A percentile compares a stretch with the other conserved stretches of the same genome.
Conservation (phyloP, 2,797 vertebrate species). For the Acipenser oxyrinchus region DNA sequence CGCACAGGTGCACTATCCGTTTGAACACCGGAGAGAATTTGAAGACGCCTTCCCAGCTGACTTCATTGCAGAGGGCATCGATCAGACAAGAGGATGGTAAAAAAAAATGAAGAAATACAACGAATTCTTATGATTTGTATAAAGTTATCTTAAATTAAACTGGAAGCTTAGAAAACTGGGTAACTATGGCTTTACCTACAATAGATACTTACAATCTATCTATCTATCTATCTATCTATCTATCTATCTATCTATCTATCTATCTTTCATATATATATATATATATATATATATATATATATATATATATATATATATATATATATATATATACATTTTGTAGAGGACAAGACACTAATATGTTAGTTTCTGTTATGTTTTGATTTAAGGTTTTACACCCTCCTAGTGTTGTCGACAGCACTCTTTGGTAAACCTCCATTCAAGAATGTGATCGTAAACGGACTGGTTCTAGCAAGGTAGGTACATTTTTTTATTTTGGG, state of each 20-base stretch:
- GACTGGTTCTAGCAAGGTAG: conserved; percentile 86
- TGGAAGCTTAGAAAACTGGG: too few relatives aligned
- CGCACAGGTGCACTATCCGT: conserved; percentile 91
- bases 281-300: too few relatives aligned
- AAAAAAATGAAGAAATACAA: conserved; percentile 16
- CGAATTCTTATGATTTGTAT: background rate
- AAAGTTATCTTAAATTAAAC: background rate
- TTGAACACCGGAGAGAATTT: conserved; percentile 80
- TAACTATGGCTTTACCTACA: too few relatives aligned
- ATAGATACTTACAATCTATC: too few relatives aligned
- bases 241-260: too few relatives aligned
- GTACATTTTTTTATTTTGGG: conserved; percentile 17
- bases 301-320: too few relatives aligned
- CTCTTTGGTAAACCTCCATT: conserved; percentile 92
- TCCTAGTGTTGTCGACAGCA: conserved; percentile 87
- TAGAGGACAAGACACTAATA: background rate
- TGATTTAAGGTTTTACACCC: conserved; percentile 84
- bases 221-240: too few relatives aligned
- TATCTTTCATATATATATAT: too few relatives aligned
- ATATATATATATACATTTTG: background rate
- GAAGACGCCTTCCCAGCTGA: conserved; percentile 91
- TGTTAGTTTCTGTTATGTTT: background rate
- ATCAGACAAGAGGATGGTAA: conserved; percentile 96
- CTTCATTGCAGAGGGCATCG: conserved; percentile 98
- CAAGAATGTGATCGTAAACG: conserved; percentile 95